Percentiles rank a stretch among this genome's conserved stretches.
Evolutionary conservation across 2,888 invertebrate species (phyloP).

Genomic region (Drosophila pullipes): DNA sequence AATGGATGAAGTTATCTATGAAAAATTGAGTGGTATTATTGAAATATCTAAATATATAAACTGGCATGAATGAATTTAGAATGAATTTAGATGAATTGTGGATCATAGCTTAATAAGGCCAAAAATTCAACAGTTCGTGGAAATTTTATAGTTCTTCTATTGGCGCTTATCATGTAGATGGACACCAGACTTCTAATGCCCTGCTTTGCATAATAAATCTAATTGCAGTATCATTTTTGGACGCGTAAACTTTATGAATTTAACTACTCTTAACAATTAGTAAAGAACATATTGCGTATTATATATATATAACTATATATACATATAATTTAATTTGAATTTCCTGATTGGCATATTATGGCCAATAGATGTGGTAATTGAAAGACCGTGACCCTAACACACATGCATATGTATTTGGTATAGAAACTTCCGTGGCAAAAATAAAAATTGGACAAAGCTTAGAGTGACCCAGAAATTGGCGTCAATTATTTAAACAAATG

Average conservation of each 20-base stretch:
- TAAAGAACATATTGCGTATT: not conserved
- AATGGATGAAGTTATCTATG: not conserved
- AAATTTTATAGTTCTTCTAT: not conserved
- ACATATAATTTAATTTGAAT: too few species aligned
- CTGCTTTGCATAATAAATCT: not conserved
- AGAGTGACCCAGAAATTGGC: not conserved
- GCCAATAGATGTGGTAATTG: constrained; percentile 5
- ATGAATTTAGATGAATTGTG: not conserved
- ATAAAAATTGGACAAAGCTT: not conserved
- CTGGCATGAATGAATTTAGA: not conserved
- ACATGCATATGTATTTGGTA: too few species aligned
- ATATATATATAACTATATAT: too few species aligned
- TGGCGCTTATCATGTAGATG: not conserved
- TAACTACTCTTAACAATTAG: not conserved
- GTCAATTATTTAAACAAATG: not conserved
- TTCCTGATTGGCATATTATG: not conserved
- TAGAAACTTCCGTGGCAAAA: not conserved
- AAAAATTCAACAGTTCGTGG: not conserved
- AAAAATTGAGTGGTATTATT: not conserved
- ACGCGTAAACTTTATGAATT: not conserved
- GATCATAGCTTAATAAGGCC: not conserved
- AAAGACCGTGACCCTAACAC: not conserved
- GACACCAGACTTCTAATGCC: not conserved
- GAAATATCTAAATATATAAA: not conserved
- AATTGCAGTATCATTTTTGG: not conserved